These are phyloP conservation scores for Zhengitettix transpicula DNA, from an alignment of 2,888 invertebrate species.

Conservation along the genomic window DNA sequence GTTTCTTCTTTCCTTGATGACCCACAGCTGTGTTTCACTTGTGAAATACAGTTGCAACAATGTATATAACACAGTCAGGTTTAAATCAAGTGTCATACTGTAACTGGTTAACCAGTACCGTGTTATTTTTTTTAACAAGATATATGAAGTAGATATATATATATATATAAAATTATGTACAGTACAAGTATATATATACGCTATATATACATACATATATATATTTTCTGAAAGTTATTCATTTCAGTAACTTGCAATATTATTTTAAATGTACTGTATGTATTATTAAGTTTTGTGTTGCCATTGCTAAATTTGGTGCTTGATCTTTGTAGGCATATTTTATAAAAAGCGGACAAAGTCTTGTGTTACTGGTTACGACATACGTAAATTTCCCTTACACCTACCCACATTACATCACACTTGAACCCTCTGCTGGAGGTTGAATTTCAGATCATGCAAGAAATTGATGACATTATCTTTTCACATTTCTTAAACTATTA, in stretches of 20 bases:
- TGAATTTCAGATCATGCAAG: no score
- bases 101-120: conserved; percentile 4
- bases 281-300: conserved; percentile 12
- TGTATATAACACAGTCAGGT: neutral
- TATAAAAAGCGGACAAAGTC: conserved; percentile 6
- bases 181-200: conserved; percentile 8
- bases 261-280: conserved; percentile 10
- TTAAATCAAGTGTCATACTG: conserved; percentile 4
- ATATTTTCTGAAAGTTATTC: conserved; percentile 14
- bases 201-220: conserved; percentile 3
- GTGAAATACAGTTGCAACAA: neutral
- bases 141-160: conserved; percentile 1
- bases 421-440: no score
- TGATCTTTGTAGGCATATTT: conserved; percentile 11
- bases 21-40: neutral
- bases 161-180: conserved; percentile 9
- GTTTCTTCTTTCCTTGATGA: neutral
- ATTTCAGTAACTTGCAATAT: conserved; percentile 12
- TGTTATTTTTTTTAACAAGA: conserved; percentile 4
- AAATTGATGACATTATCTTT: no score
- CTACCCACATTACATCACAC: no score
- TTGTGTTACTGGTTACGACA: conserved; percentile 1
- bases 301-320: conserved; percentile 13
- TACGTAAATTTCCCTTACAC: no score
- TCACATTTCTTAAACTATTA: no score